These are phyloP conservation scores for Melangyna quadrimaculata DNA, from an alignment of 2,888 invertebrate species.

Conservation along the genomic window DNA sequence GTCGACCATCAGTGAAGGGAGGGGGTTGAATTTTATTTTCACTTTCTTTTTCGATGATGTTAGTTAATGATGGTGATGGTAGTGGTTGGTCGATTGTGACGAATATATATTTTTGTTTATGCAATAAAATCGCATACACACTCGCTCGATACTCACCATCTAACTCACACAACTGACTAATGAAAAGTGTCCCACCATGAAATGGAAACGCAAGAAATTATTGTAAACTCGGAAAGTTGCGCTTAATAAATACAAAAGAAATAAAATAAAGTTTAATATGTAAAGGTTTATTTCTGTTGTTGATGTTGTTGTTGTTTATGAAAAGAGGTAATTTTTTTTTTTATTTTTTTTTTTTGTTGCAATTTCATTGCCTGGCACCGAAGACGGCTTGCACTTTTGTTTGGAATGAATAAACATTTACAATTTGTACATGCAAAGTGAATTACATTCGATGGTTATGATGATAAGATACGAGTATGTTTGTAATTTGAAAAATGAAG, in stretches of 20 bases:
- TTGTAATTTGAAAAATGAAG: slow-evolving; percentile 6
- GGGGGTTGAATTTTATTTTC: slow-evolving; percentile 50
- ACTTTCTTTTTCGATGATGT: slow-evolving; percentile 63
- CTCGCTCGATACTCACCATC: neutral
- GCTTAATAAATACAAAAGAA: slow-evolving; percentile 19
- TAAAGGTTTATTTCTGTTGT: neutral
- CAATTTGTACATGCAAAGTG: slow-evolving; percentile 36
- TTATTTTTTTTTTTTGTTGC: neutral
- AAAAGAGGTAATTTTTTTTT: neutral
- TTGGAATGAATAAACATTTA: slow-evolving; percentile 49
- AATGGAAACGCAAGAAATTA: slow-evolving; percentile 57
- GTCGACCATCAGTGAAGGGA: neutral
- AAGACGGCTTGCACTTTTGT: neutral
- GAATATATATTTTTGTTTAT: slow-evolving; percentile 63
- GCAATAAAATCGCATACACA: slow-evolving; percentile 37
- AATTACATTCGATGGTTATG: slow-evolving; percentile 20
- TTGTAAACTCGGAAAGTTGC: slow-evolving; percentile 56
- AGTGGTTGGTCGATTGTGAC: slow-evolving; percentile 35
- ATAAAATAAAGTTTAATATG: neutral
- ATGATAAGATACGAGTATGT: neutral
- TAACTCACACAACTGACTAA: slow-evolving; percentile 8
- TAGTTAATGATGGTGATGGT: slow-evolving; percentile 25
- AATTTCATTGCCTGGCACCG: slow-evolving; percentile 28
- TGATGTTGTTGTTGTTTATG: neutral
- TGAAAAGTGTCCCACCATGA: slow-evolving; percentile 61